Percentiles rank a stretch among this genome's conserved stretches.
Evolutionary conservation across 2,113 vertebrate species (phyloP).

Genomic region (Ciconia maguari): DNA sequence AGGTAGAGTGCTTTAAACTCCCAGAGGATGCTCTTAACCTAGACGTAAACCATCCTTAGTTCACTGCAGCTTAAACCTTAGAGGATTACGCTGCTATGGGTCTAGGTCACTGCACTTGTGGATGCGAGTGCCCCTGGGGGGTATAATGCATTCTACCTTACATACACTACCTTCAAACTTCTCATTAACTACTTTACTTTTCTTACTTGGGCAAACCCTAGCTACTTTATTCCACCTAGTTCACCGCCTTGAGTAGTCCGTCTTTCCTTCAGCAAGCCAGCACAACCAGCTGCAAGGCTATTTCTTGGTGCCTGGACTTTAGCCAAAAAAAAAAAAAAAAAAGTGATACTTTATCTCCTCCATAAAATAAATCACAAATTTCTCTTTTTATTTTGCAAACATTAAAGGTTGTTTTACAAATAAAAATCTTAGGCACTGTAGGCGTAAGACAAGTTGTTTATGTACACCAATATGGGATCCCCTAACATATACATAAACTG

Average conservation of each 20-base stretch:
- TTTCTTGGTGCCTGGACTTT: background rate
- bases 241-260: accelerated
- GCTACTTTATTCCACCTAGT: background rate
- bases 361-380: background rate
- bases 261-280: background rate
- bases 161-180: background rate
- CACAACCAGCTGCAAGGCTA: background rate
- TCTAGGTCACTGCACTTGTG: background rate
- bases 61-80: background rate
- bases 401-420: background rate
- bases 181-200: background rate
- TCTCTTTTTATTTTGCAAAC: background rate
- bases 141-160: background rate
- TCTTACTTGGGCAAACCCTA: background rate
- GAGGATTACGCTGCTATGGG: background rate
- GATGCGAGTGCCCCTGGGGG: background rate
- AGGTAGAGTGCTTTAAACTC: background rate
- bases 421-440: background rate
- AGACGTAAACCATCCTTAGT: background rate
- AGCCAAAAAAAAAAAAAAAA: background rate
- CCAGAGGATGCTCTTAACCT: background rate
- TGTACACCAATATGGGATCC: background rate
- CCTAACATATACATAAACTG: background rate
- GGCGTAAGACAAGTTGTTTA: background rate
- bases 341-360: background rate